Conservation (phyloP, 2,113 vertebrate species). For the Callipepla californica region DNA sequence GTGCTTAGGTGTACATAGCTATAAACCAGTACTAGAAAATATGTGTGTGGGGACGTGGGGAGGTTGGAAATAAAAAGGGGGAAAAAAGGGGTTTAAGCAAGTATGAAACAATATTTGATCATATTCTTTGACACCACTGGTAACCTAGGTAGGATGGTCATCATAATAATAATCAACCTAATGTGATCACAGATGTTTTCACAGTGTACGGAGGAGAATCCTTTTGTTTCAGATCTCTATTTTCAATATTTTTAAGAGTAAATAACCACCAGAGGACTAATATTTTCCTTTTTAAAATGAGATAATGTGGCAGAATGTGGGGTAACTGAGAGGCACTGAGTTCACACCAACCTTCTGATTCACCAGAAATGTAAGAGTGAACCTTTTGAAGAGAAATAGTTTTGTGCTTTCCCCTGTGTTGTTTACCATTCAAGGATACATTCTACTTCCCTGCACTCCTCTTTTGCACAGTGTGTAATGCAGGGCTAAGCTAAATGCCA, state of each 20-base stretch:
- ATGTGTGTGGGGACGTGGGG: not conserved
- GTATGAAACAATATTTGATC: not conserved
- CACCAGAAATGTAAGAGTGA: not conserved
- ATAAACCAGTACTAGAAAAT: not conserved
- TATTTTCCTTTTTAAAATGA: not conserved
- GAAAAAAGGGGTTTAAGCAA: not conserved
- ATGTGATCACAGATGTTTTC: fast-evolving
- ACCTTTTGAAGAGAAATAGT: not conserved
- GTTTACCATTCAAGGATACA: not conserved
- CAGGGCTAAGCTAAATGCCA: not conserved
- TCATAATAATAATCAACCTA: not conserved
- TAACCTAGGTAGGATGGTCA: not conserved
- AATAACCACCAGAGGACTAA: not conserved
- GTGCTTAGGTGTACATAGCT: not conserved
- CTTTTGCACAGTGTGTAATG: not conserved
- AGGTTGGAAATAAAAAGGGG: not conserved
- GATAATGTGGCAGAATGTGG: not conserved
- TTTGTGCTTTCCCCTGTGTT: not conserved
- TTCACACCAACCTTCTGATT: not conserved
- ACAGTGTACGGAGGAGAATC: not conserved
- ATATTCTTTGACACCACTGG: not conserved
- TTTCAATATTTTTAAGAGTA: not conserved
- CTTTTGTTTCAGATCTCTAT: not conserved
- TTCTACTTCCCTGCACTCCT: not conserved
- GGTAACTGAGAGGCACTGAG: not conserved